Evolutionary conservation across 37 sponge, comb jelly and placozoan genomes (phyloP), one percentile per base, ranked within the genome.

Genomic region (Diacarnus erythraeanus): DNA sequence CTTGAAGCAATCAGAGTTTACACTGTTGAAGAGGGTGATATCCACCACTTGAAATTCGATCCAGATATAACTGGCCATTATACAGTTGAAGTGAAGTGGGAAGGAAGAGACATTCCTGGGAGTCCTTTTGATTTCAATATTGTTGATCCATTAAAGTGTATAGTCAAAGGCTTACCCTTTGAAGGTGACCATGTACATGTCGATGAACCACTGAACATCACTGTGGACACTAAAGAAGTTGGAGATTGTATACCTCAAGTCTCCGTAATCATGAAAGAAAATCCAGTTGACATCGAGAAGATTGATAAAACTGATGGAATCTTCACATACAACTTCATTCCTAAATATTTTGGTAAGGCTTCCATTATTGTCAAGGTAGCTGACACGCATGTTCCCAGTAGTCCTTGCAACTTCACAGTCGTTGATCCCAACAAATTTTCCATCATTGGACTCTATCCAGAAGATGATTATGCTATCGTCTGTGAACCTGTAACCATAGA

Each of bases 41-140:
- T 26, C 25, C 77, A 84, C 23, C 87, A 89, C 74, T 64, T 86
- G 27, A 75, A 82, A 36, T 75, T 90, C 39, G 79, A 74, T 44
- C 80, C 90, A 27, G 79, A 80, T 0, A 18, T 71, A 3, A 80
- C 89, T 34, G 94, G 94, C n/a, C 70, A 74, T 17, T 87, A 94
- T 64, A 56, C 59, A 6, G 72, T 89, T 1, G 72, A 75, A 1
- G 70, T 90, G 22, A 66, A 54, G 17, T 90, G 83, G 79, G 84
- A 69, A 3, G 82, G 59, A 1, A 60, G 38, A 22, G 67, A 71
- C 1, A 80, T 96, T n/a, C 87, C 90, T 22, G 81, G 79, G 6
- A 86, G 90, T 68, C 96, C 96, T 1, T 96, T 92, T 43, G 66
- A 78, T 20, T 73, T 94, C 76, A 86, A 84, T 66, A 76, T 95